Conservation (phyloP, 2,797 vertebrate genomes). For the Leucoraja ocellata region DNA sequence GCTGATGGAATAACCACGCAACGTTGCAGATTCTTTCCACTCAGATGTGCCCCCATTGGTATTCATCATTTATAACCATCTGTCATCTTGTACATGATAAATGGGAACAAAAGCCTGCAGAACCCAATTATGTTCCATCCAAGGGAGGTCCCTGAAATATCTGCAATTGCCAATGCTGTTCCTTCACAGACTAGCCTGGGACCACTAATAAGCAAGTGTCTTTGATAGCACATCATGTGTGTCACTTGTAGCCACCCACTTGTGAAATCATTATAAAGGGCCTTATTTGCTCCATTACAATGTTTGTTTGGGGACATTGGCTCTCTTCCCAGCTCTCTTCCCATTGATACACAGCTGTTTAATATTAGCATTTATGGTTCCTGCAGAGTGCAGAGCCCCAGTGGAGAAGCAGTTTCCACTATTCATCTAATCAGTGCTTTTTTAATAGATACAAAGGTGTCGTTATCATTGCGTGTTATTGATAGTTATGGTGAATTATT, state of each 20-base stretch:
- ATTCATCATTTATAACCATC: background rate
- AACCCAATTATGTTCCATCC: background rate
- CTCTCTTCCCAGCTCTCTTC: background rate
- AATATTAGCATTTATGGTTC: background rate
- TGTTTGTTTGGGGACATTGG: too few species aligned
- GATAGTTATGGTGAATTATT: too few species aligned
- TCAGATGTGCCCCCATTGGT: background rate
- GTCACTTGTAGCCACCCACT: too few species aligned
- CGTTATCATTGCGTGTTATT: too few species aligned
- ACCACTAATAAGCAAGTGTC: background rate
- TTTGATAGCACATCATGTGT: too few species aligned
- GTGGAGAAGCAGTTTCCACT: background rate
- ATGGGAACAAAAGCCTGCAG: background rate
- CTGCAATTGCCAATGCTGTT: background rate
- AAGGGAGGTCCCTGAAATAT: background rate
- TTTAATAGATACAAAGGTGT: background rate
- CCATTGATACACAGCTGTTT: background rate
- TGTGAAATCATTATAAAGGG: background rate
- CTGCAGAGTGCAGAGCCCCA: too few species aligned
- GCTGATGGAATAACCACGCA: background rate
- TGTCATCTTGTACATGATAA: background rate
- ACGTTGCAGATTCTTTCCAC: background rate
- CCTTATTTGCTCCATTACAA: background rate
- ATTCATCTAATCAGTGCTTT: background rate
- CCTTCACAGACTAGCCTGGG: too few species aligned